Evolutionary conservation across 2,113 vertebrate species (phyloP), one percentile per base, ranked within the genome.

Genomic region (Muntiacus reevesi): DNA sequence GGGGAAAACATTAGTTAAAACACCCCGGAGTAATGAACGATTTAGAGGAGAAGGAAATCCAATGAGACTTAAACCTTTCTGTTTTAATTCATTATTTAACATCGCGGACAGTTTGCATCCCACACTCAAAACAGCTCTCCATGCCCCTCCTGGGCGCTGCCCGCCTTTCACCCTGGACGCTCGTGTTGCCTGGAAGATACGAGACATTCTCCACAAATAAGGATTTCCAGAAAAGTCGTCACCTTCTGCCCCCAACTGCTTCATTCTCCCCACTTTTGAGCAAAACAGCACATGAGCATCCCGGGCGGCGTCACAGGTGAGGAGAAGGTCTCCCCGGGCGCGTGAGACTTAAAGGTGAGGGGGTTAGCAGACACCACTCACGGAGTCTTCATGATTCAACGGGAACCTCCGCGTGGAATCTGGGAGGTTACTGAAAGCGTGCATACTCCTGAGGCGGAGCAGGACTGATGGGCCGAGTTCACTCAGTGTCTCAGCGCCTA

Each of bases 1-100:
- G 89, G 95, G 92, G 94, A 97, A 98, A 98, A 94, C 97, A 96
- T 88, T 84, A 95, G 94, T 96, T 97, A 95, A 96, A 97, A 74
- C 92, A 82, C n/a, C 62, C 79, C 47, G 84, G 87, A 90, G 94
- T 79, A 84, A 92, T 21, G 74, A 91, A 36, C 74, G 93, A 94
- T 74, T 83, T 33, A 52, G 40, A 89, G 87, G 74, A 91, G 78
- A 52, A 91, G 88, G 78, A n/a, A 79, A 83, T 57, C 54, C 36
- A 33, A 40, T 28, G 85, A 62, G 94, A 86, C 74, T 86, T 36
- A 54, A 84, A 55, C 57, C 82, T 54, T 67, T 79, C 67, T 43
- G 8, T 57, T 76, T 55, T 92, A 79, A 90, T 23, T 81, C 30
- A 3, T 9, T 86, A 11, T 71, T 91, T 86, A 40, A 60, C 78